A percentile compares a stretch with the other conserved stretches of the same genome.
phyloP scores from a whole-genome alignment of 2,113 vertebrate genomes.

The Pithys albifrons region DNA sequence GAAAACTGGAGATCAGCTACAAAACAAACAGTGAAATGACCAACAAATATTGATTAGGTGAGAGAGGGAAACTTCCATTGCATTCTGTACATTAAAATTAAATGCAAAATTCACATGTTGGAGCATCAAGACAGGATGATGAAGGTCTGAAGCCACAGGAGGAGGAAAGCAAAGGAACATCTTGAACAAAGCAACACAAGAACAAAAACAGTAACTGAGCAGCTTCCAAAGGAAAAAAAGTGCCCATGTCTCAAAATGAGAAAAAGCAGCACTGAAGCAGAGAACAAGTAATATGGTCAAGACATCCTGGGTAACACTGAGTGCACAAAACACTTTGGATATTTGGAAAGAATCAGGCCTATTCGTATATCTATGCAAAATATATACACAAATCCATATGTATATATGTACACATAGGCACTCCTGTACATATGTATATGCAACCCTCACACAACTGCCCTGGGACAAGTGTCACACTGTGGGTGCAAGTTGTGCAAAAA shows the following conservation, averaged over 20 bases:
- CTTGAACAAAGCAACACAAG: neutral
- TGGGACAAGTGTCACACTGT: neutral
- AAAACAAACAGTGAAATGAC: conserved; percentile 53
- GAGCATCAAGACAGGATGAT: neutral
- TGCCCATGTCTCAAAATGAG: neutral
- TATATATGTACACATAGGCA: conserved; percentile 73
- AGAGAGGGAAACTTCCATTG: conserved; percentile 15
- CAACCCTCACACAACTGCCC: conserved; percentile 23
- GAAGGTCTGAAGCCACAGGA: neutral
- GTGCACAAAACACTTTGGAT: conserved; percentile 39
- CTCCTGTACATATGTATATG: conserved; percentile 66
- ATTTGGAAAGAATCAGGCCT: conserved; percentile 50
- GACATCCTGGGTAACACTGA: conserved; percentile 49
- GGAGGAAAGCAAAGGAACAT: neutral
- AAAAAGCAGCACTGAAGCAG: conserved; percentile 34
- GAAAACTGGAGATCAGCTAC: neutral
- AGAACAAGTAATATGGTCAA: neutral
- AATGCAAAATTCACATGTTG: conserved; percentile 20
- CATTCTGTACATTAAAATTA: conserved; percentile 53
- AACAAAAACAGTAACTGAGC: neutral
- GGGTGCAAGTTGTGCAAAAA: conserved; percentile 47
- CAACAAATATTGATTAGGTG: neutral
- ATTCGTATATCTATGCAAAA: conserved; percentile 69
- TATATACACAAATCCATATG: conserved; percentile 75
- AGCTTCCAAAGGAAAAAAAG: conserved; percentile 14